Conservation (phyloP, 2,888 invertebrate genomes). For the Acanthosepion pharaonis region DNA sequence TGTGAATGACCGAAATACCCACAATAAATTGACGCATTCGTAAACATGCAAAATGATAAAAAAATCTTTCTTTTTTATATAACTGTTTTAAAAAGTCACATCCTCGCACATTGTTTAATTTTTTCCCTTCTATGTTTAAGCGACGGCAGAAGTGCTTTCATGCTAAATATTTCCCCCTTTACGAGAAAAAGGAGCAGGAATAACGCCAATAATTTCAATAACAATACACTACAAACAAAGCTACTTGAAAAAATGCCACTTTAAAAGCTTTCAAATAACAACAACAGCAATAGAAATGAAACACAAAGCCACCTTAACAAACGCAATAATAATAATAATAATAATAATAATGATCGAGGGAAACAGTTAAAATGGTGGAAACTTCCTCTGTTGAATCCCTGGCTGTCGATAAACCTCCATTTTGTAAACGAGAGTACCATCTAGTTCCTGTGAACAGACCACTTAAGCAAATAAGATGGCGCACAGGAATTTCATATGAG, state of each 20-base stretch:
- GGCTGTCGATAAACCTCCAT: neutral
- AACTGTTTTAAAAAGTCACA: no score
- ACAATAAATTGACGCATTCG: neutral
- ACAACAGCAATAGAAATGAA: neutral
- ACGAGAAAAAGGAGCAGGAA: neutral
- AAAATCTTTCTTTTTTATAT: no score
- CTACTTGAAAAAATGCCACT: neutral
- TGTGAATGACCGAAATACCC: neutral
- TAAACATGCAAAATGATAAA: neutral
- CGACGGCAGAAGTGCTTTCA: neutral
- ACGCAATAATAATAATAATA: neutral
- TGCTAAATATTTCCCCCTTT: neutral
- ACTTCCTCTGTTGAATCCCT: neutral
- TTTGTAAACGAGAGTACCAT: neutral
- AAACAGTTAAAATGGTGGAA: neutral
- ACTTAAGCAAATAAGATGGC: constrained; percentile 6
- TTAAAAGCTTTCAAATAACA: neutral
- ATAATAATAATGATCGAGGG: neutral
- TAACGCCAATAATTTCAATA: neutral
- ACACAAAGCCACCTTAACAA: neutral
- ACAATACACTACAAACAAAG: neutral
- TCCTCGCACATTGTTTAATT: neutral
- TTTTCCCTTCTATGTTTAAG: neutral
- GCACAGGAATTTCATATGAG: neutral
- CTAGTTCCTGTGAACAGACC: neutral